These are phyloP conservation scores for Coregonus suidteri DNA, from an alignment of 2,797 vertebrate species.

Conservation along the genomic window DNA sequence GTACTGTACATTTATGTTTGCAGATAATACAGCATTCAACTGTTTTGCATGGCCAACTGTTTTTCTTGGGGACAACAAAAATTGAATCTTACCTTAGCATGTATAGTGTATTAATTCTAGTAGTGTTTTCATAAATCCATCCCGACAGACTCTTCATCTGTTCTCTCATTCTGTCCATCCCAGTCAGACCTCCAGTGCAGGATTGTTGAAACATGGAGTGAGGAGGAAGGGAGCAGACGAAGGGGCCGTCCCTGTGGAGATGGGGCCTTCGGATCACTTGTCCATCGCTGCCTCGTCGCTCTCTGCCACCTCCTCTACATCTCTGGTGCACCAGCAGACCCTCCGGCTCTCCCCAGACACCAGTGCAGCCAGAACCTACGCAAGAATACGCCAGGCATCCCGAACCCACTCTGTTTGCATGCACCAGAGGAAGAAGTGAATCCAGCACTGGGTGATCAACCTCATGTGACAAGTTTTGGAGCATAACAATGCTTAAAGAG, in stretches of 20 bases:
- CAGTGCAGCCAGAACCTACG: conserved; percentile 27
- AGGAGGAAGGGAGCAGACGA: conserved; percentile 26
- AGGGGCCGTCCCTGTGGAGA: conserved; percentile 23
- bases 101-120: not conserved
- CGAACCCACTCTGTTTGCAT: conserved; percentile 25
- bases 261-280: conserved; percentile 37
- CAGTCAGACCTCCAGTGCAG: conserved; percentile 46
- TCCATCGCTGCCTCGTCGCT: conserved; percentile 6
- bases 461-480: not conserved
- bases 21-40: not conserved
- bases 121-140: not conserved
- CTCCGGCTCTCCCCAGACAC: conserved; percentile 48
- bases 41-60: too few relatives aligned
- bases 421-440: conserved; percentile 58
- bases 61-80: not conserved
- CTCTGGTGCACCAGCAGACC: conserved; percentile 59
- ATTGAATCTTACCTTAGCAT: not conserved
- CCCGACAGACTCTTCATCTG: not conserved
- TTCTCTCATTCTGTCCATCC: not conserved
- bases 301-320: conserved; percentile 18
- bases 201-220: conserved; percentile 22
- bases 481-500: not conserved
- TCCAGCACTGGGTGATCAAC: not conserved
- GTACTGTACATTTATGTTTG: not conserved
- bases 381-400: conserved; percentile 28